Conservation (phyloP, 2,113 vertebrate genomes). For the Anolis carolinensis region DNA sequence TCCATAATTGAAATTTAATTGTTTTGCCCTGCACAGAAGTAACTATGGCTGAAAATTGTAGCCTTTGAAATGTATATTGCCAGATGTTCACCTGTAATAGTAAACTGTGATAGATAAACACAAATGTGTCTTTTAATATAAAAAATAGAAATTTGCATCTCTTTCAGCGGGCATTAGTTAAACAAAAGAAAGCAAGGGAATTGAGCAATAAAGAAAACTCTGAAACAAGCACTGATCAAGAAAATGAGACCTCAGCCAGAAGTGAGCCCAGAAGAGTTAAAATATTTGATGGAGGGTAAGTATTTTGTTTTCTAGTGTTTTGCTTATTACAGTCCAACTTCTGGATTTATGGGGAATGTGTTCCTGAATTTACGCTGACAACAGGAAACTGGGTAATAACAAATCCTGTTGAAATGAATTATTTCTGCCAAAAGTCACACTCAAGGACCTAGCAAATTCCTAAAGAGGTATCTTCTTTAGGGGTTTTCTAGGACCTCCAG, state of each 20-base stretch:
- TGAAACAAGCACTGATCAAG: slow-evolving; percentile 88
- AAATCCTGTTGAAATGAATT: too few species aligned
- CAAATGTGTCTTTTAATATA: slow-evolving; percentile 22
- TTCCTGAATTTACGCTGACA: too few species aligned
- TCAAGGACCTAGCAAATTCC: too few species aligned
- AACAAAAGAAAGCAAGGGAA: slow-evolving; percentile 82
- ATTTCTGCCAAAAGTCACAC: too few species aligned
- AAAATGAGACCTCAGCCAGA: slow-evolving; percentile 88
- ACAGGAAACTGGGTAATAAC: too few species aligned
- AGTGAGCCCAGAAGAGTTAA: slow-evolving; percentile 93
- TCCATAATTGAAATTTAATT: not conserved
- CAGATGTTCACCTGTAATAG: slow-evolving; percentile 25
- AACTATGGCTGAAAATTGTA: not conserved
- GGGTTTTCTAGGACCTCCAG: too few species aligned
- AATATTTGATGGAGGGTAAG: slow-evolving; percentile 99
- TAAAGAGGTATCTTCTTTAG: too few species aligned
- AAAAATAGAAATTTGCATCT: slow-evolving; percentile 64
- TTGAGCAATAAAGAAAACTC: slow-evolving; percentile 84
- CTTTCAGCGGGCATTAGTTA: slow-evolving; percentile 78
- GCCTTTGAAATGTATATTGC: slow-evolving; percentile 33
- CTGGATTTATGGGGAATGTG: too few species aligned
- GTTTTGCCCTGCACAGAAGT: not conserved
- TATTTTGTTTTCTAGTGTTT: slow-evolving; percentile 63
- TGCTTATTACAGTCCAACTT: too few species aligned
- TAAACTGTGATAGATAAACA: not conserved